Evolutionary conservation across 2,113 vertebrate genomes (phyloP), one percentile per base, ranked within the genome.

Genomic region (Callithrix jacchus): DNA sequence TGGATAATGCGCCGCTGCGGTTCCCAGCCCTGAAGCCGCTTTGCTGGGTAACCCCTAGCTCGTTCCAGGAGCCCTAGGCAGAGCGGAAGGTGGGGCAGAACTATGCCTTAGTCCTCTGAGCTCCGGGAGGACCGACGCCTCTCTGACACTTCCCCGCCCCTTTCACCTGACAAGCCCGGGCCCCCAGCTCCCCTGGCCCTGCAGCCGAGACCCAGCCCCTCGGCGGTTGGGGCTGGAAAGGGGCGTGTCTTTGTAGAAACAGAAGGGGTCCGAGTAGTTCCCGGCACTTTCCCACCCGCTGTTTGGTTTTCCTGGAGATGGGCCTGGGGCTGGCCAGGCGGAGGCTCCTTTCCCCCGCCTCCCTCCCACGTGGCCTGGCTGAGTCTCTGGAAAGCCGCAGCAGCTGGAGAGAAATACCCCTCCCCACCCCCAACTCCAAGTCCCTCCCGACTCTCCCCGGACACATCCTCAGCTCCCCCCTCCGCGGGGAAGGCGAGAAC

Each of bases 391-490:
- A 97, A 98, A 97, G 97, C 97, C 89, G 93, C 95, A 93, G 97
- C 97, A 98, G 97, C 97, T 98, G 97, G 97, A 97, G 95, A 92
- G 95, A 96, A 96, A 97, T 95, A 95, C 97, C 97, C 95, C 95
- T 94, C 95, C 96, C 97, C 95, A 93, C 96, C 96, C 96, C 97
- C 96, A 82, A 68, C 87, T 20, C 85, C 97, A 90, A 95, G 94
- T 97, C 97, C 97, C 97, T 97, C 97, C 94, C 27, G 87, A 86
- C 70, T 89, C 35, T 77, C 94, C 94, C 95, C 64, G 93, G 97
- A 97, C 97, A 96, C 95, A 95, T 93, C 97, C 94, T 95, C 91
- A 93, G 96, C 93, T 81, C 84, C 87, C 97, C 91, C 66, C 94
- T 70, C 86, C 0, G 68, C 89, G 4, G 83, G 74, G 96, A 91